Evolutionary conservation across 2,113 vertebrate genomes (phyloP).

Genomic region (Neodontobutis hainanensis): DNA sequence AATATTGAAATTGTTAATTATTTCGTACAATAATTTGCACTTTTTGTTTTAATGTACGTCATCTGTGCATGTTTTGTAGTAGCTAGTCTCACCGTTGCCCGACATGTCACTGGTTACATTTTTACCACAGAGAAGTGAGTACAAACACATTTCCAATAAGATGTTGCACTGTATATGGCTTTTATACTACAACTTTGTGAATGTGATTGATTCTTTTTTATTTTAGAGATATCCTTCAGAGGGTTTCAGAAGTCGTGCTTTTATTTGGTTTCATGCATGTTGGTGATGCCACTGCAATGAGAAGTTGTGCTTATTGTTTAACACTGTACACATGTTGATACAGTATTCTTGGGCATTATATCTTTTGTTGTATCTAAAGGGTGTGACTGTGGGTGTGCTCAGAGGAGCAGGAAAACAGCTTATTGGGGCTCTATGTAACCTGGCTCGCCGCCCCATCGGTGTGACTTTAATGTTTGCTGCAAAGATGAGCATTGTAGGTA

Average conservation of each 20-base stretch:
- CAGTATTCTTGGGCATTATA: not conserved
- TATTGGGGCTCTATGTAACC: slow-evolving; percentile 84
- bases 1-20: too few relatives aligned
- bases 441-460: slow-evolving; percentile 81
- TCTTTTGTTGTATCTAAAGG: slow-evolving; percentile 60
- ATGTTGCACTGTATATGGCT: not conserved
- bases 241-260: slow-evolving; percentile 68
- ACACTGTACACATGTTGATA: not conserved
- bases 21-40: too few relatives aligned
- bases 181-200: too few relatives aligned
- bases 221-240: slow-evolving; percentile 71
- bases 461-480: slow-evolving; percentile 84
- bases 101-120: too few relatives aligned
- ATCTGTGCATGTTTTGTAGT: too few relatives aligned
- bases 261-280: slow-evolving; percentile 70
- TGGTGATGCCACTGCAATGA: slow-evolving; percentile 71
- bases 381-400: slow-evolving; percentile 79
- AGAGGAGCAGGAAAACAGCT: slow-evolving; percentile 86
- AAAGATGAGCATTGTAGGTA: slow-evolving; percentile 83
- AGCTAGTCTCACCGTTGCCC: too few relatives aligned
- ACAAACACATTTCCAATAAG: too few relatives aligned
- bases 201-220: too few relatives aligned
- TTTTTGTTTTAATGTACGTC: too few relatives aligned
- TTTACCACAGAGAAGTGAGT: too few relatives aligned
- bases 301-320: slow-evolving; percentile 8